Base-by-base conservation (phyloP, 1,140 invertebrate genomes). In the Scylla paramamosain region DNA sequence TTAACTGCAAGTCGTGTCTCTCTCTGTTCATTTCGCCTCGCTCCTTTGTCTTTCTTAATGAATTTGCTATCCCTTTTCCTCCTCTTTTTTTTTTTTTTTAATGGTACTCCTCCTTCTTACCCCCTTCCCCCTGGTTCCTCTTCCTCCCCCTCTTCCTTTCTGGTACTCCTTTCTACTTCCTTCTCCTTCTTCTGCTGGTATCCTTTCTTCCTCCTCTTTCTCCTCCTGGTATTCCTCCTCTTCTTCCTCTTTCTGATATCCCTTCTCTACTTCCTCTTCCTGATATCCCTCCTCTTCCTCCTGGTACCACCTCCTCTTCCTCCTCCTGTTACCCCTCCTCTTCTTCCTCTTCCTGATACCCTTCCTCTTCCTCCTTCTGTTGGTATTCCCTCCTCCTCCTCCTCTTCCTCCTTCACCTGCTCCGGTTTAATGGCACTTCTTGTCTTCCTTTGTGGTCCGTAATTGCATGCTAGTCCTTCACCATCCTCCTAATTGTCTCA, bases 321-420 rank as follows among this genome's bases (percentile, higher is more conserved):
- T 48, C 12, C 16, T 48, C 28, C n/a, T 48, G 4, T 2, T 88
- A 1, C 2, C 2, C 46, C 29, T 2, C 29, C 25, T 48, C 46
- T 48, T n/a, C 87, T 10, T 77, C 25, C 1, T n/a, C 2, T 77
- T n/a, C 0, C 16, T 77, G 25, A 7, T 20, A 25, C 8, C 25
- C 87, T 28, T 48, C 46, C 87, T 88, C 12, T 25, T 45, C 32
- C 29, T 45, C 46, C 46, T 87, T 31, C 39, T 4, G 1, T 12
- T n/a, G 12, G 12, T 39, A 31, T 87, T 87, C 39, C 39, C 84
- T 28, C 87, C 87, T 39, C 46, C 87, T 88, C 46, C 87, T 45
- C 87, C 87, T 48, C 32, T 28, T 88, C 32, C 87, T 88, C 32
- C 87, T 88, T 14, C 87, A 16, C 87, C 87, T 88, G 1, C 87